Evolutionary conservation across 2,797 vertebrate species (phyloP).

Genomic region (Galaxias olidus): DNA sequence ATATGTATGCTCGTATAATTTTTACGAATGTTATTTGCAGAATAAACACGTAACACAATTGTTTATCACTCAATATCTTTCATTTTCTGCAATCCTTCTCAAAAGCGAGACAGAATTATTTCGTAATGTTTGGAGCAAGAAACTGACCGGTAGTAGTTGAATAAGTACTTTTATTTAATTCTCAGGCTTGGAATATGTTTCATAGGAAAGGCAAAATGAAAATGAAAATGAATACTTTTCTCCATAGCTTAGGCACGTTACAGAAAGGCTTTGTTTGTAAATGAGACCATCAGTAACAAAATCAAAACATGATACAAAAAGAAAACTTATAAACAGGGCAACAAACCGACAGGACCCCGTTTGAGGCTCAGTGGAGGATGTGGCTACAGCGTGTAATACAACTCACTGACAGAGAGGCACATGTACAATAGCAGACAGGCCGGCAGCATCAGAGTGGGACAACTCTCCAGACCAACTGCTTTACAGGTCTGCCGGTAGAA

Average conservation of each 20-base stretch:
- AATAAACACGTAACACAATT: constrained; percentile 73
- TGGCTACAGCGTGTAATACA: constrained; percentile 45
- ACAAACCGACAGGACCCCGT: constrained; percentile 47
- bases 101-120: too few species aligned
- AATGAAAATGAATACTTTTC: constrained; percentile 74
- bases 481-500: background rate
- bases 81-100: too few species aligned
- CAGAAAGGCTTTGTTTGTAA: constrained; percentile 76
- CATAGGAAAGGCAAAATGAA: constrained; percentile 83
- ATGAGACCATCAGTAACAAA: constrained; percentile 66
- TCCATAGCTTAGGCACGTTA: constrained; percentile 82
- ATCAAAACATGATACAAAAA: constrained; percentile 22
- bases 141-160: constrained; percentile 56
- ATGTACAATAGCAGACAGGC: constrained; percentile 42
- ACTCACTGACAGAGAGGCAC: constrained; percentile 53
- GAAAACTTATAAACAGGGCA: constrained; percentile 24
- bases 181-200: constrained; percentile 83
- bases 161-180: constrained; percentile 82
- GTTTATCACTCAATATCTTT: background rate
- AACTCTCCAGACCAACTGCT: constrained; percentile 32
- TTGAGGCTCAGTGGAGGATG: constrained; percentile 42
- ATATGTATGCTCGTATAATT: constrained; percentile 74
- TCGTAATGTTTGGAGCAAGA: background rate
- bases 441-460: constrained; percentile 35
- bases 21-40: constrained; percentile 80